Evolutionary conservation across 2,888 invertebrate genomes (phyloP), one percentile per base, ranked within the genome.

Genomic region (Emmelina monodactyla): DNA sequence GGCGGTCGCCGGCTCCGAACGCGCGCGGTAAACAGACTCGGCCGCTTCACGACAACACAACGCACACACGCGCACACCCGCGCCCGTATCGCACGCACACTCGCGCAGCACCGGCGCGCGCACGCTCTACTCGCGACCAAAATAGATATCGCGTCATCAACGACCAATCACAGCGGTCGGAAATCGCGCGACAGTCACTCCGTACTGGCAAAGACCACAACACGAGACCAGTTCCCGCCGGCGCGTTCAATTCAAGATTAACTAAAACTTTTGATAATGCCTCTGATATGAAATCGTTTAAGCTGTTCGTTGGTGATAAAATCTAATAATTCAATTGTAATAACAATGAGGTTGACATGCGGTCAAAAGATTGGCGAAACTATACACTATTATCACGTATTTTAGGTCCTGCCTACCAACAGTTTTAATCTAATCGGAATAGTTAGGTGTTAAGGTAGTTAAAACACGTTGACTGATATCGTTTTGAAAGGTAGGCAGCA

Each of bases 1-100:
- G 88, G 66, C 85, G 89, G 63, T 69, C 70, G 52, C 81, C 82
- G 65, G 82, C 82, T 55, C 62, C 61, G 60, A 58, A 58, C 76
- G 78, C 62, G 73, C 81, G 53, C 83, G 82, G 65, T 82, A 84
- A 58, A 83, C 83, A 64, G 83, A 81, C 39, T 43, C 58, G 58
- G n/a, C n/a, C n/a, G n/a, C 59, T 49, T 64, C 61, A 63, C 69
- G 57, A 68, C 70, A 70, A 72, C 73, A 71, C 66, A 64, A 32
- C 38, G 31, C 31, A 40, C 48, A 55, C 53, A 44, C 46, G 42
- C 31, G 39, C 48, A 55, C 53, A 44, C 46, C 42, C 48, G 41
- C 40, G 40, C 53, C 56, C 51, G 50, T 53, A 53, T 50, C 53
- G 47, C 51, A 30, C 50, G 47, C 59, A 64, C 64, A 60, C 65